Evolutionary conservation across 2,888 invertebrate species (phyloP), one percentile per base, ranked within the genome.

Genomic region (Caenorhabditis angaria): DNA sequence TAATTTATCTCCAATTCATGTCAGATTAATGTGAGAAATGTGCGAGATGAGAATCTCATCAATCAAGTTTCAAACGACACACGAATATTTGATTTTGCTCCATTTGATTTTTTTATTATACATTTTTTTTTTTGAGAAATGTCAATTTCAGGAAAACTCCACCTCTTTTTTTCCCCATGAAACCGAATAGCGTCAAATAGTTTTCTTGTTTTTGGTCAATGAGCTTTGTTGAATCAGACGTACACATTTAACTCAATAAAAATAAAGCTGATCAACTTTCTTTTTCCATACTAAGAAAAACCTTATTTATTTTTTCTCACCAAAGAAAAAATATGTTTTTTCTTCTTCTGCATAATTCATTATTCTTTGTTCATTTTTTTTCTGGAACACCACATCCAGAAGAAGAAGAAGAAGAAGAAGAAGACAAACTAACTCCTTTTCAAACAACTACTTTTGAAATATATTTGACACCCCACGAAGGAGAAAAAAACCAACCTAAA

Each of bases 401-500:
- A n/a, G n/a, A n/a, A n/a, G n/a, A n/a, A n/a, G n/a, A n/a, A n/a
- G n/a, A n/a, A n/a, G n/a, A n/a, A n/a, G n/a, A n/a, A n/a, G n/a
- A n/a, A n/a, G n/a, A n/a, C n/a, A n/a, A n/a, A n/a, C n/a, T n/a
- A n/a, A n/a, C n/a, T n/a, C n/a, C n/a, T n/a, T n/a, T n/a, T n/a
- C n/a, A n/a, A n/a, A n/a, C n/a, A n/a, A n/a, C n/a, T n/a, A n/a
- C n/a, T n/a, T n/a, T n/a, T n/a, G n/a, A n/a, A n/a, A n/a, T n/a
- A n/a, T n/a, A n/a, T 55, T 48, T 55, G n/a, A 41, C 29, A 54
- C 25, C 25, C 53, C 14, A 48, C 48, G 25, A 14, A 6, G 27
- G 51, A 59, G 63, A 61, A 61, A 70, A 64, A 64, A 70, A 70
- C 65, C 65, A 65, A 70, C 61, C 65, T 61, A 64, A 61, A 64